Conservation (phyloP, 2,888 invertebrate species). For the Ochropleura plecta region DNA sequence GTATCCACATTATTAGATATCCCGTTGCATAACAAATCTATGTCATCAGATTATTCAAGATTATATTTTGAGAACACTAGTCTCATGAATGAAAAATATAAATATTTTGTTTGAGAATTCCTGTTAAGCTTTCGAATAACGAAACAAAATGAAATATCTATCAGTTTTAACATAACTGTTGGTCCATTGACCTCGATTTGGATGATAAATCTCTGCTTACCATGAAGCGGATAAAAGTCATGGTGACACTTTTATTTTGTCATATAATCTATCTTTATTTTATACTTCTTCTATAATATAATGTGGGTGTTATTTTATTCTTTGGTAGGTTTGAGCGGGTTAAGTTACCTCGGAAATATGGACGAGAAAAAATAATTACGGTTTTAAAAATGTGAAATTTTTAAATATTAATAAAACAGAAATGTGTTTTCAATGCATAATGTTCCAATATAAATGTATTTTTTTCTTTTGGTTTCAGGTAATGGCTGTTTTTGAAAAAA, state of each 20-base stretch:
- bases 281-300: neutral
- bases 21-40: neutral
- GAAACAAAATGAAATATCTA: neutral
- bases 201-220: constrained; percentile 23
- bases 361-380: neutral
- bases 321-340: neutral
- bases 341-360: constrained; percentile 6
- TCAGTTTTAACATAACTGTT: constrained; percentile 1
- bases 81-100: neutral
- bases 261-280: neutral
- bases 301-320: constrained; percentile 8
- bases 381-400: neutral
- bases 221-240: constrained; percentile 9
- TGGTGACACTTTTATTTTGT: constrained; percentile 39
- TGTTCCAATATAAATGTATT: neutral
- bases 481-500: constrained; percentile 36
- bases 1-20: neutral
- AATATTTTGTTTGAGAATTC: neutral
- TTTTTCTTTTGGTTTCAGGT: constrained; percentile 56
- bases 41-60: neutral
- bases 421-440: neutral
- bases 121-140: neutral
- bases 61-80: neutral
- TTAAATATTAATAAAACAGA: neutral
- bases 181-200: constrained; percentile 15